Base-by-base conservation (phyloP, 2,888 invertebrate species). In the Meliscaeva auricollis region DNA sequence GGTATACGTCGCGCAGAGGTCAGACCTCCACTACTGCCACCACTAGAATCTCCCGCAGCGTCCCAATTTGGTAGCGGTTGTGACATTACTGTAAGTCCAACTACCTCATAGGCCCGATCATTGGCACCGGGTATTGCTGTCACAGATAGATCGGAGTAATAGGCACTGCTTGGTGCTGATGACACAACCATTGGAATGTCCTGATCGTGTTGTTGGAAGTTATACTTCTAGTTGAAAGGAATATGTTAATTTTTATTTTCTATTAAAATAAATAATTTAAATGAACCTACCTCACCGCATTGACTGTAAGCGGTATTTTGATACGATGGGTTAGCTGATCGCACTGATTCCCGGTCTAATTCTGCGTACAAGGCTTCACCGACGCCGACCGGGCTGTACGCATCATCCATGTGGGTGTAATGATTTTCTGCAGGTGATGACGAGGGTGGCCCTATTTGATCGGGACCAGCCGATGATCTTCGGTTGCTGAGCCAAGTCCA, bases 291-390 rank as follows among this genome's bases (percentile, higher is more conserved):
- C 90, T 92, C 92, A 84, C 92, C 92, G 89, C 92, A 92, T 88
- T 92, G 92, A 90, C 93, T 94, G 91, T 95, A 95, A 22, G 94
- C 95, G 17, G 95, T 95, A 91, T 95, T 96, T 89, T 95, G 95
- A 90, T 95, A 95, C 69, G 95, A 95, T 11, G 95, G 95, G 89
- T 93, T 93, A 26, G 91, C 92, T 22, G 92, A 92, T 69, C 92
- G 90, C 80, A 92, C 92, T 32, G 92, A 91, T 89, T 94, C 94
- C 58, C 94, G 93, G 90, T 96, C 95, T 87, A 96, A 91, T 91
- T 96, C 95, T 7, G 95, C 95, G 90, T 96, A 96, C 15, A 96
- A 93, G 0, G 95, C 95, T 89, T 94, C 94, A 89, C 95, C 95
- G 4, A 92, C 90, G 11, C 93, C 93, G 17, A 93, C 93, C 87